Percentiles rank a stretch among this genome's conserved stretches.
Conservation (phyloP, 2,797 vertebrate species). For the Takifugu rubripes region DNA sequence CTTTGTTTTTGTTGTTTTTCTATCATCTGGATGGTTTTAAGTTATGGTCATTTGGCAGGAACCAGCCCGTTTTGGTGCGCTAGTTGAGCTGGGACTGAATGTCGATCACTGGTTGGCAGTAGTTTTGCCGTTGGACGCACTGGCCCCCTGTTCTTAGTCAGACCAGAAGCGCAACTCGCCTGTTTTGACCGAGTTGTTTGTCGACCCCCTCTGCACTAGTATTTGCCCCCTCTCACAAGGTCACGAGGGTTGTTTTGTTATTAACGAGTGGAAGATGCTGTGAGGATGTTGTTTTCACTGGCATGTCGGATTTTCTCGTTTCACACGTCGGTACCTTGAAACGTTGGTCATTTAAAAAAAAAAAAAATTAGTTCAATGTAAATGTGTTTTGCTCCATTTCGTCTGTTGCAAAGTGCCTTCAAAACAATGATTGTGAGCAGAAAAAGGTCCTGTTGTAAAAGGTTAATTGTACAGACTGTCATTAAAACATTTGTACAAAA, state of each 20-base stretch:
- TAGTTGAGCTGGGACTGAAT: slow-evolving; percentile 52
- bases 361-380: slow-evolving; percentile 32
- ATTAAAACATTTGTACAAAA: slow-evolving; percentile 81
- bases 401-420: slow-evolving; percentile 86
- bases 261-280: slow-evolving; percentile 38
- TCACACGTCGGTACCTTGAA: slow-evolving; percentile 48
- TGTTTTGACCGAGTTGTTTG: slow-evolving; percentile 41
- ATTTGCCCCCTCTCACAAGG: slow-evolving; percentile 41
- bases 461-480: slow-evolving; percentile 73
- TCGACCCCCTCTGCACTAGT: slow-evolving; percentile 57
- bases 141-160: slow-evolving; percentile 53
- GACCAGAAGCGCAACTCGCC: slow-evolving; percentile 42
- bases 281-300: slow-evolving; percentile 31
- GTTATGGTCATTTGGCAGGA: slow-evolving; percentile 58
- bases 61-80: slow-evolving; percentile 44
- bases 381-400: slow-evolving; percentile 57
- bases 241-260: slow-evolving; percentile 37
- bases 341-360: slow-evolving; percentile 31
- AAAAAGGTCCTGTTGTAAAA: slow-evolving; percentile 69
- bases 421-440: slow-evolving; percentile 81
- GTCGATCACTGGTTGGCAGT: slow-evolving; percentile 71
- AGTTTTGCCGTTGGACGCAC: slow-evolving; percentile 47
- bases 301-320: slow-evolving; percentile 42
- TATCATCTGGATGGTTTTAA: slow-evolving; percentile 50
- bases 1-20: slow-evolving; percentile 35